Percentiles rank a stretch among this genome's conserved stretches.
phyloP scores from a whole-genome alignment of 2,888 invertebrate genomes.

The Biston betularia region DNA sequence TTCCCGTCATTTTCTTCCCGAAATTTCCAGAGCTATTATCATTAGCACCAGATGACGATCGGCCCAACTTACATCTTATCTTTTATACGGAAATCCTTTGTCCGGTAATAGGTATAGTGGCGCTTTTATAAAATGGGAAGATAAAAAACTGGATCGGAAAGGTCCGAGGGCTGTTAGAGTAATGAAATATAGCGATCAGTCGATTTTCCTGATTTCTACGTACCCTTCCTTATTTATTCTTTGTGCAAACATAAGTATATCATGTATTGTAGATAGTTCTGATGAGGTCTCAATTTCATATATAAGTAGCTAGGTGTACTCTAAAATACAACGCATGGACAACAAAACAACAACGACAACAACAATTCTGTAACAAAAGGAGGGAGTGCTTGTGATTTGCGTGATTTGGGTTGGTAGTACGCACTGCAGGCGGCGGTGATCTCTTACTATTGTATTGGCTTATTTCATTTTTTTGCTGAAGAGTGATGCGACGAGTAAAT shows the following conservation, averaged over 20 bases:
- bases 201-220: constrained; percentile 18
- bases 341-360: no score
- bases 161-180: constrained; percentile 21
- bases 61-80: constrained; percentile 56
- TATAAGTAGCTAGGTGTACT: not conserved
- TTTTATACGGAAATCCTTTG: constrained; percentile 60
- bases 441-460: no score
- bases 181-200: constrained; percentile 29
- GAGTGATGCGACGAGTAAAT: no score
- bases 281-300: not conserved
- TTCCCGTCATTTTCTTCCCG: constrained; percentile 43
- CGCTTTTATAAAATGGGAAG: constrained; percentile 44
- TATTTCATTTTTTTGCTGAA: no score
- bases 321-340: no score
- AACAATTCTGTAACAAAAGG: no score
- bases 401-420: no score
- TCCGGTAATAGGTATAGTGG: constrained; percentile 57
- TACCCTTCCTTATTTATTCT: constrained; percentile 27
- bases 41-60: constrained; percentile 67
- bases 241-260: constrained; percentile 8
- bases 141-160: constrained; percentile 24
- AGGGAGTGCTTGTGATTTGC: no score
- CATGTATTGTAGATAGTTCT: not conserved
- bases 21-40: constrained; percentile 65
- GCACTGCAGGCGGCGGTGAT: no score